Conservation (phyloP, 2,113 vertebrate genomes). For the Cyphomyrus plagiostoma region DNA sequence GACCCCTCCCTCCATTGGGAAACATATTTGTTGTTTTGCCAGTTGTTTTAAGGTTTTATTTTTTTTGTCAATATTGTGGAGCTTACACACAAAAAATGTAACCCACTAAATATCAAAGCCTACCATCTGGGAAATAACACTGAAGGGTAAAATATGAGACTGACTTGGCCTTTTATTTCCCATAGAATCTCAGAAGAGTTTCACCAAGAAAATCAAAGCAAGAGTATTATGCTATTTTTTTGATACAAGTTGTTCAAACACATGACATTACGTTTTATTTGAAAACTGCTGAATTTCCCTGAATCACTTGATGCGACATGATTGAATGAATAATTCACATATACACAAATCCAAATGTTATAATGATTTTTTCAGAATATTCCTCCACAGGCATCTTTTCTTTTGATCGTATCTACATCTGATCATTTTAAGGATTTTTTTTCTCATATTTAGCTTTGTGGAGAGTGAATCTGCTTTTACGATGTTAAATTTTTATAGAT, state of each 20-base stretch:
- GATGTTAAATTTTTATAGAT: too few species aligned
- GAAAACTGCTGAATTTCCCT: not conserved
- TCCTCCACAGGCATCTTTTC: not conserved
- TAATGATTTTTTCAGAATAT: not conserved
- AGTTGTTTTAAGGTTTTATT: not conserved
- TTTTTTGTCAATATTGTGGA: constrained; percentile 18
- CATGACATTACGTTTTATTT: not conserved
- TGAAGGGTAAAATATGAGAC: constrained; percentile 7
- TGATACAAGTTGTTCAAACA: not conserved
- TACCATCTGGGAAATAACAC: constrained; percentile 8
- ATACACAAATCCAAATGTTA: not conserved
- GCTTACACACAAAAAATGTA: constrained; percentile 3
- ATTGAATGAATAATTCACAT: not conserved
- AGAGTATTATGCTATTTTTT: not conserved
- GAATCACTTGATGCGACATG: not conserved
- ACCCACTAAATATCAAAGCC: not conserved
- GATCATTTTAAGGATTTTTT: not conserved
- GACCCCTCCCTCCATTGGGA: constrained; percentile 20
- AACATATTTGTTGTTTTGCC: constrained; percentile 6
- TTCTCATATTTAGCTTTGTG: not conserved
- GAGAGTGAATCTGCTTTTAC: not conserved
- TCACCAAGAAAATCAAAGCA: not conserved
- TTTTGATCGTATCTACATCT: not conserved
- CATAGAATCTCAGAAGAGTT: not conserved
- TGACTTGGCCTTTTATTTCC: constrained; percentile 15